phyloP scores from a whole-genome alignment of 2,888 invertebrate genomes.

The Drosophila nigricruria region DNA sequence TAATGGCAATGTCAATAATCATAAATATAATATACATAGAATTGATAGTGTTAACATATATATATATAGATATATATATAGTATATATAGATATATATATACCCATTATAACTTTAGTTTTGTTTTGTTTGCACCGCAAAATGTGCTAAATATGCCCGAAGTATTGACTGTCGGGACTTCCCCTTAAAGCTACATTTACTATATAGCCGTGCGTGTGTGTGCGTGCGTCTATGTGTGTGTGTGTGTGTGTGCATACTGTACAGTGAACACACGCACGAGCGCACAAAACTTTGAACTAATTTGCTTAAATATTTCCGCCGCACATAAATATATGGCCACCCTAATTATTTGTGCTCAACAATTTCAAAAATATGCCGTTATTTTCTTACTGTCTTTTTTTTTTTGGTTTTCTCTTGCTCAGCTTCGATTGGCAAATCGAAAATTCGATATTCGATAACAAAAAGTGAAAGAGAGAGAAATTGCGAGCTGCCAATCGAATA shows the following conservation, averaged over 20 bases:
- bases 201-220: conserved; percentile 6
- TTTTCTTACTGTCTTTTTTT: background rate
- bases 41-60: conserved; percentile 25
- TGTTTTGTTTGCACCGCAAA: conserved; percentile 17
- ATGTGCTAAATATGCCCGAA: conserved; percentile 8
- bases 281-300: conserved; percentile 10
- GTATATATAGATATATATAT: conserved; percentile 2
- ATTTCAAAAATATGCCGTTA: conserved; percentile 53
- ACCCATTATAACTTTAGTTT: background rate
- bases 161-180: conserved; percentile 13
- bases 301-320: conserved; percentile 9
- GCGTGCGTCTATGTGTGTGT: conserved; percentile 11
- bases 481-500: conserved; percentile 60
- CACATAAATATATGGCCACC: conserved; percentile 31
- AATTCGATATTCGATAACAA: conserved; percentile 3
- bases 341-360: conserved; percentile 48
- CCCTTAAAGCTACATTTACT: conserved; percentile 8
- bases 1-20: conserved; percentile 70
- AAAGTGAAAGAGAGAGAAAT: background rate
- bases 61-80: background rate
- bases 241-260: conserved; percentile 55
- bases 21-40: conserved; percentile 63
- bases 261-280: conserved; percentile 49
- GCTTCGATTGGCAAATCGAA: conserved; percentile 63
- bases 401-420: conserved; percentile 13